Evolutionary conservation across 2,888 invertebrate species (phyloP), one percentile per base, ranked within the genome.

Genomic region (Lasioglossum calceatum): DNA sequence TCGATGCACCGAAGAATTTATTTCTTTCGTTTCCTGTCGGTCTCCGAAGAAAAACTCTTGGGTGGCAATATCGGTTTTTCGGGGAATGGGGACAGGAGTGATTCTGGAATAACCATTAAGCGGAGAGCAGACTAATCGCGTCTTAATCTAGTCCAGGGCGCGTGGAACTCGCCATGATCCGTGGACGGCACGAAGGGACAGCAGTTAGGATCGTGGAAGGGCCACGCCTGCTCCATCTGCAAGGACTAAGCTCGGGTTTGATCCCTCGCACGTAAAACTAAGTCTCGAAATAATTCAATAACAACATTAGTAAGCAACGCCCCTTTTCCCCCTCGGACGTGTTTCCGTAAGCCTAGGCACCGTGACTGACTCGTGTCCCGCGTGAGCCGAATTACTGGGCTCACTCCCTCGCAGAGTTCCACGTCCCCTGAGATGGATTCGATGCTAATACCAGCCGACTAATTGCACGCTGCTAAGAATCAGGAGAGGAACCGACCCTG

Each of bases 211-310:
- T 75, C 44, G 14, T 44, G 71, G 39, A 19, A 44, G 80, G 36
- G 72, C 90, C 92, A 93, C 93, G 93, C 93, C 91, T 90, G 85
- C 88, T 90, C 91, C 93, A 94, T 94, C 93, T 92, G 92, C 88
- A 90, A 83, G 87, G 85, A 88, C 90, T 92, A 91, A 89, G 84
- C 87, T 42, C 87, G 88, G 79, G 88, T 90, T 92, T 92, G 90
- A 92, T 93, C 92, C 92, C 92, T 88, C 86, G 78, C 85, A 86
- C 91, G 90, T 92, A 91, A 94, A 93, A 93, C 92, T 91, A 88
- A 91, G 91, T 92, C 92, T 93, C 91, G 91, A 91, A 93, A 93
- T 94, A 93, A 94, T 94, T 94, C 91, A 94, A 94, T 94, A 94
- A 94, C 93, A 87, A 91, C 91, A 90, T 92, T 91, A 89, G 90